Evolutionary conservation across 1,140 invertebrate genomes (phyloP), one percentile per base, ranked within the genome.

Genomic region (Bicyclus anynana): DNA sequence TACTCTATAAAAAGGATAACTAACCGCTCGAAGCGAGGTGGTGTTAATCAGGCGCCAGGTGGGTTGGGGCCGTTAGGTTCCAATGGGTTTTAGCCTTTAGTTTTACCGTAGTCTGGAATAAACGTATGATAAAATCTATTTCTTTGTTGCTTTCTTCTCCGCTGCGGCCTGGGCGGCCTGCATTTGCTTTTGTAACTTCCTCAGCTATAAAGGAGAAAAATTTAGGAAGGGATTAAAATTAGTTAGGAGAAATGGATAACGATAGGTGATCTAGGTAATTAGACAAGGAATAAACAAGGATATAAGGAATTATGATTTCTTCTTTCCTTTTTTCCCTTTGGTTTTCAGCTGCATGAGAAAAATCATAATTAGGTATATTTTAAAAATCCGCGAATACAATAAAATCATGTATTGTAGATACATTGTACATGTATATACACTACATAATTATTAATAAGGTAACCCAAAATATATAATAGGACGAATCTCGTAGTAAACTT

Each of bases 311-410:
- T 75, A 77, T 14, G 63, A 53, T 60, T 86, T 86, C 61, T 84
- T 86, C 60, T 83, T 86, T 23, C 74, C 78, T 48, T 82, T 86
- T 62, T 81, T 84, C 35, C 61, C 74, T 66, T 74, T 84, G 50
- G 75, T 80, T 72, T 85, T 85, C 27, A 69, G 72, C 80, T 80
- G 77, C 74, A 51, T 73, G 59, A 68, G 58, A 56, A 57, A n/a
- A 47, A 29, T n/a, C 17, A 16, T 4, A 40, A 5, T 16, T 40
- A 17, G 6, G 17, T 17, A 33, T 23, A 23, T 23, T 23, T 7
- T 23, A 23, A 4, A 23, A 4, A 23, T 7, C 23, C 2, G 23
- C 3, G 7, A 23, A n/a, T n/a, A n/a, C n/a, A n/a, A n/a, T n/a
- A n/a, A n/a, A n/a, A n/a, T n/a, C n/a, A n/a, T n/a, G n/a, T n/a